Conservation (phyloP, 1,140 invertebrate genomes). For the Pentalonia nigronervosa region DNA sequence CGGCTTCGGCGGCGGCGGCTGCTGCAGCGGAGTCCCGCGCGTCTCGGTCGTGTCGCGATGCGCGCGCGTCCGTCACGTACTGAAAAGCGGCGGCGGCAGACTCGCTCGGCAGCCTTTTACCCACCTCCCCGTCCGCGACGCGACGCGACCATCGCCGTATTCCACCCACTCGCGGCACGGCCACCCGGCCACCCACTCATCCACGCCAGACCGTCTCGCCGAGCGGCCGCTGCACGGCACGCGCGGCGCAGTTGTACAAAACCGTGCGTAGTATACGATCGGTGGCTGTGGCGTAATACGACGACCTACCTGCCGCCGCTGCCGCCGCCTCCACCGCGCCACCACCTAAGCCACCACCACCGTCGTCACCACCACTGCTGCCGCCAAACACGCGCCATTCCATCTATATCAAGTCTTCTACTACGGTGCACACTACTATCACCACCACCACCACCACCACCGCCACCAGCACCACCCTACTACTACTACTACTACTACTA, state of each 20-base stretch:
- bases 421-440: conserved; percentile 19
- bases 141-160: background rate
- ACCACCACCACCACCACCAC: background rate
- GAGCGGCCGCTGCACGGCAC: background rate
- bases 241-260: background rate
- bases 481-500: background rate
- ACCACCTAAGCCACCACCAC: background rate
- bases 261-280: background rate
- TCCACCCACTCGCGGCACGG: background rate
- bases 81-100: conserved; percentile 37
- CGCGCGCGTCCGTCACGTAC: conserved; percentile 51
- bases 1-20: conserved; percentile 17
- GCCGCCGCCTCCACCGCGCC: background rate
- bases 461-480: background rate
- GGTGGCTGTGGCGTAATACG: background rate
- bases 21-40: conserved; percentile 40
- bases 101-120: background rate
- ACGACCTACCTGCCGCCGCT: background rate
- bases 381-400: conserved; percentile 50
- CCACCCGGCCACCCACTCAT: background rate
- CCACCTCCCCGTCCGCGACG: background rate
- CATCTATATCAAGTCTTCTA: conserved; percentile 50
- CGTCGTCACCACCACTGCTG: too few relatives aligned
- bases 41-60: conserved; percentile 37
- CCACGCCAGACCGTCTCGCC: background rate